Conservation (phyloP, 2,888 invertebrate species). For the Synergus umbraculus region DNA sequence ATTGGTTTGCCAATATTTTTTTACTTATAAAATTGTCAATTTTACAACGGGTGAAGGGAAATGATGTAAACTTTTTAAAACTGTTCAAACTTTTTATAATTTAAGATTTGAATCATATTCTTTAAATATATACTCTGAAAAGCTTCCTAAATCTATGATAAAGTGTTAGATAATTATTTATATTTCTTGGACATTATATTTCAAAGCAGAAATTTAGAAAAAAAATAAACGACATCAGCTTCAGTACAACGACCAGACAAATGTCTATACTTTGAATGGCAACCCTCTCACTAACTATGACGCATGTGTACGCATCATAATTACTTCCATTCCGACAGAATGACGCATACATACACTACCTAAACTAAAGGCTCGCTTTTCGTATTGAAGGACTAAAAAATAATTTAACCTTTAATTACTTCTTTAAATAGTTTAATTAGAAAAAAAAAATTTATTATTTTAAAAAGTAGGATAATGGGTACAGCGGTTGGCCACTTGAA, state of each 20-base stretch:
- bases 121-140: neutral
- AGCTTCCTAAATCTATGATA: neutral
- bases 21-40: neutral
- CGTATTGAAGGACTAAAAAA: conserved; percentile 7
- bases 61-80: conserved; percentile 1
- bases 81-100: neutral
- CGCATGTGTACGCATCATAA: conserved; percentile 34
- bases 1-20: neutral
- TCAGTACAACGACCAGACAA: conserved; percentile 43
- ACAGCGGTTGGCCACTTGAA: too few species aligned
- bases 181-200: too few species aligned
- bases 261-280: conserved; percentile 20
- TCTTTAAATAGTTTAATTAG: neutral
- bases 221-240: conserved; percentile 29
- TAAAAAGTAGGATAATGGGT: too few species aligned
- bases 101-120: neutral
- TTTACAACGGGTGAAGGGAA: neutral
- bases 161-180: too few species aligned
- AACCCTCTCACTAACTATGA: conserved; percentile 29
- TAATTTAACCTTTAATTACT: neutral
- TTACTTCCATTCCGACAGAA: conserved; percentile 36
- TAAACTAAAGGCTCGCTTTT: conserved; percentile 28
- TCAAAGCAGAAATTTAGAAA: neutral
- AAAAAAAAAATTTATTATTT: neutral
- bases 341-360: conserved; percentile 26